phyloP scores from a whole-genome alignment of 2,113 vertebrate genomes.

The Pampusana beccarii region DNA sequence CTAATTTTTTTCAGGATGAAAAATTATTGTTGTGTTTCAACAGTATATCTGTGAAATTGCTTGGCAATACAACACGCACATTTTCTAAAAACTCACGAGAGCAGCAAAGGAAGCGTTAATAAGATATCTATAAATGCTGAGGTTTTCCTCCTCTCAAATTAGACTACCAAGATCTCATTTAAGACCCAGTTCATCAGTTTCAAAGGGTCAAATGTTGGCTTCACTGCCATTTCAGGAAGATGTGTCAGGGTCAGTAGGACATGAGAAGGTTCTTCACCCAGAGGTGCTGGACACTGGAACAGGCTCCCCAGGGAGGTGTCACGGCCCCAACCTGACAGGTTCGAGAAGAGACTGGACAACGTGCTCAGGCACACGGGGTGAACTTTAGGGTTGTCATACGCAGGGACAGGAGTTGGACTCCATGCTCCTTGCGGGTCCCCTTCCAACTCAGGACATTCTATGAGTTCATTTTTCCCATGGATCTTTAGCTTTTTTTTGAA shows the following conservation, averaged over 20 bases:
- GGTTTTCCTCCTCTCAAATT: neutral
- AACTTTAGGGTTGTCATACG: no score
- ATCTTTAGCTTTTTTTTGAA: neutral
- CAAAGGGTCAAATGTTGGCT: neutral
- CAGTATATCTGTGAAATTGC: neutral
- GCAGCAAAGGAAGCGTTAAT: neutral
- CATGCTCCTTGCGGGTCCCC: no score
- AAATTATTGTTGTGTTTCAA: neutral
- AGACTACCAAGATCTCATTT: neutral
- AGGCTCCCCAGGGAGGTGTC: no score
- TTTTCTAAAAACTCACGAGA: neutral
- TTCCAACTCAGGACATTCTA: no score
- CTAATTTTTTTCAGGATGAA: neutral
- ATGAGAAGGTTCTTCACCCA: no score
- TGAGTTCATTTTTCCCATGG: neutral
- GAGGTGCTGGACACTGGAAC: no score
- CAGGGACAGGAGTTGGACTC: no score
- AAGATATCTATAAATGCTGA: neutral
- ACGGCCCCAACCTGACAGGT: no score
- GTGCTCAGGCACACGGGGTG: no score
- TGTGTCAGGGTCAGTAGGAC: no score
- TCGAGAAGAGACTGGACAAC: no score
- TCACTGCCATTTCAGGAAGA: neutral
- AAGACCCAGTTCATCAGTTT: neutral
- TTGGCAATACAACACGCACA: fast-evolving